phyloP scores from a whole-genome alignment of 2,113 vertebrate species.

The human region DNA sequence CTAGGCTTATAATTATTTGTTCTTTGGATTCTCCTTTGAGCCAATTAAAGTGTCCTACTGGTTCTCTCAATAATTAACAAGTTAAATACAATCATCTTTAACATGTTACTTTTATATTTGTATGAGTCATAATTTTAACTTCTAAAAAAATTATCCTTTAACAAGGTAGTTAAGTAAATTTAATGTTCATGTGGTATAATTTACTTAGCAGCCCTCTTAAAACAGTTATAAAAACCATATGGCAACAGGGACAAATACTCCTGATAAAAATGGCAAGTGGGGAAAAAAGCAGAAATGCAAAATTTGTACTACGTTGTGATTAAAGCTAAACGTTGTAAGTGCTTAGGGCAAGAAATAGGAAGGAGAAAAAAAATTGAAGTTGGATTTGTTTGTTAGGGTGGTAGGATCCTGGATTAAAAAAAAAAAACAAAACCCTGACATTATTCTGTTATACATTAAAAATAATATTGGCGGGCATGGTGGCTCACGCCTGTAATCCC shows the following conservation, averaged over 20 bases:
- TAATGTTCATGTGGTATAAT: not conserved
- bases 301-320: not conserved
- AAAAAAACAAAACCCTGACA: not conserved
- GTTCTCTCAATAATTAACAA: not conserved
- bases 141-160: not conserved
- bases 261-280: not conserved
- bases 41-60: not conserved
- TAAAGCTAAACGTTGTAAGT: not conserved
- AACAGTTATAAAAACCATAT: not conserved
- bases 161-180: not conserved
- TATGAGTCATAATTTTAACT: constrained; percentile 13
- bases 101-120: not conserved
- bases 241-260: not conserved
- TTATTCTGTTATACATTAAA: not conserved
- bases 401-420: not conserved
- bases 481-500: too few relatives aligned
- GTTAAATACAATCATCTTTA: not conserved
- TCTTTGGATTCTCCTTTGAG: not conserved
- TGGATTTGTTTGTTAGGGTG: not conserved
- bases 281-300: not conserved
- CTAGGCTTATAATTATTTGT: not conserved
- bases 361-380: not conserved
- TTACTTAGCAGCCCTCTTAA: not conserved
- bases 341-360: not conserved
- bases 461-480: not conserved